Evolutionary conservation across 1,140 invertebrate species (phyloP), one percentile per base, ranked within the genome.

Genomic region (Drosophila leontia): DNA sequence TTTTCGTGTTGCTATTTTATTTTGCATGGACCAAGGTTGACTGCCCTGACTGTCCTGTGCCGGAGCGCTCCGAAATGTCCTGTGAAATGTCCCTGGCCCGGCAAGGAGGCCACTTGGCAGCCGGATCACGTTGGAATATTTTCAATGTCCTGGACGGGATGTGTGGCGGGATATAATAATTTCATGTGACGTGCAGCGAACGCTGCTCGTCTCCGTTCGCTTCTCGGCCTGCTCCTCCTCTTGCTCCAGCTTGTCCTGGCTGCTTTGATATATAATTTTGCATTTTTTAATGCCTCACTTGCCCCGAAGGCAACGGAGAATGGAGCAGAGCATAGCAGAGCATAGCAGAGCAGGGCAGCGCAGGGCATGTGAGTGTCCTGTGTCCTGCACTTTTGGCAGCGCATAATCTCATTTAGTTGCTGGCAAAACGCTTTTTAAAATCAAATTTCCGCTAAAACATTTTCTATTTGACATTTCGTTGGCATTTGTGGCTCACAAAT

Each of bases 391-490:
- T 85, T 86, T 90, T 91, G 86, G 87, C 85, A 90, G 75, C 81
- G 69, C 88, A 91, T 91, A 91, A 91, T 91, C 90, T 78, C 81
- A 90, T 91, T 91, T 91, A 82, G 78, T 91, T 91, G 82, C 81
- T 71, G 75, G 90, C 80, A 91, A 91, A 91, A 91, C 81, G 88
- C 90, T 91, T 91, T 88, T 88, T 75, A 78, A 85, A 91, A 91
- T 91, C 88, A 91, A 91, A 91, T 91, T 91, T 91, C 80, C 88
- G 80, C 80, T 85, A 88, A 90, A 88, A 90, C 85, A 88, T 88
- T 88, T 90, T 80, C 83, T 81, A 82, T 90, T 80, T 70, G 75
- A 65, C 67, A 79, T 79, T 79, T 79, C 59, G 67, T 80, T 88
- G 78, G 68, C 74, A 84, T 79, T 79, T 81, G 63, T 58, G 61